These are phyloP conservation scores for Stegodyphus dumicola DNA, from an alignment of 1,140 invertebrate species.

Conservation along the genomic window DNA sequence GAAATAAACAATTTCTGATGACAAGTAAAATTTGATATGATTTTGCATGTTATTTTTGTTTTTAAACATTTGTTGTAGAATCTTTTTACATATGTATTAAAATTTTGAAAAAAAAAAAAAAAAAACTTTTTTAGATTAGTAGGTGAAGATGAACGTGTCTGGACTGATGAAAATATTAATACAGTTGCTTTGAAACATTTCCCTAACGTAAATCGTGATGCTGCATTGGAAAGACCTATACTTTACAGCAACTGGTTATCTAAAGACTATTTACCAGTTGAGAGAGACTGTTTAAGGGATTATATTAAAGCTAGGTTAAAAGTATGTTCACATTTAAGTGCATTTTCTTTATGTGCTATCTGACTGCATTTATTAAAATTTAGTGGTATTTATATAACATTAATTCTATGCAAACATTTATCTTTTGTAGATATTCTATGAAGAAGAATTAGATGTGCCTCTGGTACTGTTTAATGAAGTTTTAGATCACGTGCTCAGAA, in stretches of 20 bases:
- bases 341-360: not conserved
- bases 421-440: conserved; percentile 88
- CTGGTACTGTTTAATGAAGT: conserved; percentile 99
- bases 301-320: conserved; percentile 97
- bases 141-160: conserved; percentile 91
- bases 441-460: conserved; percentile 98
- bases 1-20: no score
- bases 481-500: conserved; percentile 96
- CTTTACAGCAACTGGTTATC: conserved; percentile 99
- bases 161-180: conserved; percentile 99
- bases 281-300: conserved; percentile 92
- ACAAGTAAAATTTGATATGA: no score
- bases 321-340: conserved; percentile 68
- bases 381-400: not conserved
- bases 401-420: not conserved
- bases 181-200: conserved; percentile 94
- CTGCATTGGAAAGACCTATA: conserved; percentile 89
- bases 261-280: conserved; percentile 97
- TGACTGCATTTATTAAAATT: not conserved
- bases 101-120: no score
- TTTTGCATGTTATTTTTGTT: no score
- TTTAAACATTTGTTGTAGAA: no score
- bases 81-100: no score
- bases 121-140: conserved; percentile 76
- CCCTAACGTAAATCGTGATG: conserved; percentile 87